These are phyloP conservation scores for Trichogramma pretiosum DNA, from an alignment of 1,140 invertebrate species.

Conservation along the genomic window DNA sequence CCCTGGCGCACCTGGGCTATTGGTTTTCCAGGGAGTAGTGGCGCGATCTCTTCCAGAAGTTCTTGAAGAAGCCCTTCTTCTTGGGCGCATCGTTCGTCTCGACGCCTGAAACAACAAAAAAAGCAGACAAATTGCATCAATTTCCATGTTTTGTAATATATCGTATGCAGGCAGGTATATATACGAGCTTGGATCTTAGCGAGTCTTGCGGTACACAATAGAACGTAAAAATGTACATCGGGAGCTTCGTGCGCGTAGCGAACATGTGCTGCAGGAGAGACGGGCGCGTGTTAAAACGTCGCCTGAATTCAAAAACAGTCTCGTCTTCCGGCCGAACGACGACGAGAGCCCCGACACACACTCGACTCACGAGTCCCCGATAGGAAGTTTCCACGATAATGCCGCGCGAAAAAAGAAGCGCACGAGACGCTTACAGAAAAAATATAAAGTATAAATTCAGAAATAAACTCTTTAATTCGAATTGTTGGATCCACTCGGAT, in stretches of 20 bases:
- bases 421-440: too few species aligned
- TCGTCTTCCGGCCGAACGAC: slow-evolving; percentile 24
- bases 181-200: too few species aligned
- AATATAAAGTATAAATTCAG: too few species aligned
- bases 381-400: slow-evolving; percentile 11
- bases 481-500: too few species aligned
- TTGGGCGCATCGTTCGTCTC: slow-evolving; percentile 57
- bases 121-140: too few species aligned
- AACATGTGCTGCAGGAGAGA: slow-evolving; percentile 10
- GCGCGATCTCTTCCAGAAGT: slow-evolving; percentile 71
- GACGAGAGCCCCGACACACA: too few species aligned
- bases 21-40: slow-evolving; percentile 74
- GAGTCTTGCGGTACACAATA: too few species aligned
- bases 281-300: slow-evolving; percentile 13
- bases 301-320: slow-evolving; percentile 26
- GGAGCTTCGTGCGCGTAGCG: not conserved
- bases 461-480: too few species aligned
- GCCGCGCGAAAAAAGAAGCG: too few species aligned
- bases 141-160: too few species aligned
- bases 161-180: too few species aligned
- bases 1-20: slow-evolving; percentile 47
- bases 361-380: too few species aligned
- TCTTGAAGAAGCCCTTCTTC: slow-evolving; percentile 76
- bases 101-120: slow-evolving; percentile 52
- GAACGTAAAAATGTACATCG: not conserved